phyloP scores from a whole-genome alignment of 2,113 vertebrate genomes.

The Sitta europaea region DNA sequence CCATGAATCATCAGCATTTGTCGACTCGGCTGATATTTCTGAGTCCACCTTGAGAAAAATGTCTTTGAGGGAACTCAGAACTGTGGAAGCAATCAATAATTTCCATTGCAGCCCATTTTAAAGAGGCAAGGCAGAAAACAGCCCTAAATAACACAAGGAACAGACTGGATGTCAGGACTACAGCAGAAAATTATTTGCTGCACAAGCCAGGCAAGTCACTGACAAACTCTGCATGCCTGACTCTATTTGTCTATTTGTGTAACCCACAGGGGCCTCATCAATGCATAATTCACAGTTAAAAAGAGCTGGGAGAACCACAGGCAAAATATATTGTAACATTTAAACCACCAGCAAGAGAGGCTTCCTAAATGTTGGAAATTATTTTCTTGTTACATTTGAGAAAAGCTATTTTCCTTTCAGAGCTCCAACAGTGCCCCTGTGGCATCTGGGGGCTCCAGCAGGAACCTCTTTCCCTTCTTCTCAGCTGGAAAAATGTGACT shows the following conservation, averaged over 20 bases:
- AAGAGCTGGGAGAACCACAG: neutral
- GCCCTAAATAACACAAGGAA: slow-evolving; percentile 36
- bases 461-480: neutral
- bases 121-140: slow-evolving; percentile 7
- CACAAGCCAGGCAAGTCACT: neutral
- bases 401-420: neutral
- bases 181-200: slow-evolving; percentile 20
- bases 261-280: neutral
- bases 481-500: neutral
- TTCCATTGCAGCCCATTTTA: slow-evolving; percentile 9
- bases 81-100: slow-evolving; percentile 23
- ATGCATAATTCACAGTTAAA: neutral
- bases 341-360: neutral
- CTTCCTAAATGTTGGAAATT: neutral
- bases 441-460: neutral
- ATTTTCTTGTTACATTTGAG: neutral
- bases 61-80: neutral
- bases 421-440: neutral
- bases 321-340: neutral
- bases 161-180: neutral
- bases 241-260: slow-evolving; percentile 21
- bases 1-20: slow-evolving; percentile 48
- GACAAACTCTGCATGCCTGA: neutral
- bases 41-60: slow-evolving; percentile 36
- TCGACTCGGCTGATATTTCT: neutral